Base-by-base conservation (phyloP, 2,888 invertebrate genomes). In the Seira ritae region DNA sequence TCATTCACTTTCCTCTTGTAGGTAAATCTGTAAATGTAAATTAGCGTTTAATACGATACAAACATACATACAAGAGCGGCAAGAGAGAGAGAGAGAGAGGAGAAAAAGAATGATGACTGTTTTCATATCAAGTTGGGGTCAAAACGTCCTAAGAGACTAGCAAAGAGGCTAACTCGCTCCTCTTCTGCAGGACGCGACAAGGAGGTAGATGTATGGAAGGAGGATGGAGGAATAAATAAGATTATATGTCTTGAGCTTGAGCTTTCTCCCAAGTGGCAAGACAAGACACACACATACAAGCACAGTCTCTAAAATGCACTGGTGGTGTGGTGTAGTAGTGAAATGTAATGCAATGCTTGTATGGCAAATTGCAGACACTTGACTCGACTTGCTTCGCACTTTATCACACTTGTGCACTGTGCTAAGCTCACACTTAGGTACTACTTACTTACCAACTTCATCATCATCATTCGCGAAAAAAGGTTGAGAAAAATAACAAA, bases 181-280 rank as follows among this genome's bases (percentile, higher is more conserved):
- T 8, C 62, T 62, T 20, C 17, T 60, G 42, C 42, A 60, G 31
- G 8, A 31, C 31, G 8, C 8, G 31, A n/a, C n/a, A 42, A 2
- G 55, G 55, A 55, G 55, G 55, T n/a, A 15, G 55, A 8, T 55
- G 31, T 31, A 4, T 50, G 20, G 22, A 20, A 62, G 19, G 62
- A 62, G 62, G 2, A 62, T 62, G 1, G 22, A 62, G 10, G 62
- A 8, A 62, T 20, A 62, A 19, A 20, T 62, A 62, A 62, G 62
- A 50, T 50, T 50, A 50, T 50, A n/a, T 62, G 62, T 62, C 62
- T 62, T 60, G n/a, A 62, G 50, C 62, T 62, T 62, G 62, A 62
- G 68, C 69, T 70, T 77, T 77, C 65, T 70, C 77, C 76, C 62
- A 62, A 77, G 67, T 75, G 67, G 73, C 37, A 74, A 65, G 1